Evolutionary conservation across 2,113 vertebrate genomes (phyloP), one percentile per base, ranked within the genome.

Genomic region (Varanus salvator): DNA sequence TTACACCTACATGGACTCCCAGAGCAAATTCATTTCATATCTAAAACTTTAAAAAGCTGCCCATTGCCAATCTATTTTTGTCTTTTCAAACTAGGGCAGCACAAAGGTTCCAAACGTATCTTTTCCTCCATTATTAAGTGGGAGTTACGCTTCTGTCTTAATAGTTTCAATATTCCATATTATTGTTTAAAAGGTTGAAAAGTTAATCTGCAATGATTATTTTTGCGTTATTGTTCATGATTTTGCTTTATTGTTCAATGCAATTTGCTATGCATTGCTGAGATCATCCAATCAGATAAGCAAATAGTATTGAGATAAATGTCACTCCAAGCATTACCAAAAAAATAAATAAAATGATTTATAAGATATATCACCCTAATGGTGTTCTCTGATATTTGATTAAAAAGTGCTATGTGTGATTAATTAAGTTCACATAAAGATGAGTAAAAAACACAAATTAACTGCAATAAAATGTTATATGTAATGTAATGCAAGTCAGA

Each of bases 331-430:
- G 15, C 31, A 12, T 78, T 48, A 29, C 4, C 60, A 86, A 38
- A 86, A 34, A 85, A 85, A 57, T n/a, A 34, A 57, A 5, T 23
- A 34, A 75, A 57, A 71, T 19, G 31, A 9, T 57, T 60, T 85
- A 31, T 27, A 6, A 54, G 52, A 60, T 15, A 57, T 17, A n/a
- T 19, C 52, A 44, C 21, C 15, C 66, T 4, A n/a, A 21, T 29
- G 48, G 17, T 4, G 38, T 64, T 29, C 44, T 69, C 66, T 8
- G 17, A 19, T 25, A 64, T 48, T 84, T 68, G 64, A 84, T n/a
- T 64, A 84, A 91, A 76, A 92, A 93, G 88, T 50, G 3, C 3
- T 90, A 86, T 60, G 69, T 50, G 21, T 19, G 93, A 89, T 93
- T 9, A 54, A 83, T 64, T 82, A 91, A 90, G 66, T 86, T 91